phyloP scores from a whole-genome alignment of 2,797 vertebrate genomes.

The Otolemur crassicaudatus region DNA sequence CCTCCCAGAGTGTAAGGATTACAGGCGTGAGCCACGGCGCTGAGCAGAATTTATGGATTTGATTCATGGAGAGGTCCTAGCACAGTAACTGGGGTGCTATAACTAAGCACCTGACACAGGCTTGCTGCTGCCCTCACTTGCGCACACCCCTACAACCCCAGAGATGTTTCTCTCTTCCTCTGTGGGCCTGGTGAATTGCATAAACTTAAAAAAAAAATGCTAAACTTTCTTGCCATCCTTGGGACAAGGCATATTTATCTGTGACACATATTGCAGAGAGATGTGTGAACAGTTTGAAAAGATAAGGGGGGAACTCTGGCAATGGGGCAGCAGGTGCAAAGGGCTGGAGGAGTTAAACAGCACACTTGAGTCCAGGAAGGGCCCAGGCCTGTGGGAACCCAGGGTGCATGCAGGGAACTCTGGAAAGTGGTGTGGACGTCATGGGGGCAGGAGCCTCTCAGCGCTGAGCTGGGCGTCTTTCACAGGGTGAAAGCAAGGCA shows the following conservation, averaged over 20 bases:
- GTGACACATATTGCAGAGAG: neutral
- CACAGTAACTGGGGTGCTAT: accelerated
- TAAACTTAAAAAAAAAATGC: neutral
- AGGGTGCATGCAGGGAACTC: neutral
- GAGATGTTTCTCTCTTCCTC: neutral
- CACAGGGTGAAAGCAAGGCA: neutral
- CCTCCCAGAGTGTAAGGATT: too few species aligned
- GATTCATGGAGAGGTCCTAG: neutral
- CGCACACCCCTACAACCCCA: neutral
- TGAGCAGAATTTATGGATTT: neutral
- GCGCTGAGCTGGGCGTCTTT: neutral
- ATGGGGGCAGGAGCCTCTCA: accelerated
- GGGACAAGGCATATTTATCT: neutral
- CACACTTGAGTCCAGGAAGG: neutral
- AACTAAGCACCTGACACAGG: accelerated
- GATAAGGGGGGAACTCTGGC: neutral
- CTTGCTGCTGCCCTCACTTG: neutral
- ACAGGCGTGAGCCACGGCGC: too few species aligned
- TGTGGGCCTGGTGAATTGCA: neutral
- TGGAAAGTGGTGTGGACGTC: accelerated
- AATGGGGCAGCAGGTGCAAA: neutral
- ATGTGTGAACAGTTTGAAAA: neutral
- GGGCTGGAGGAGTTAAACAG: neutral
- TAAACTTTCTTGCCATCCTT: neutral
- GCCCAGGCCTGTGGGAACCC: neutral